Conservation (phyloP, 2,113 vertebrate species). For the Eulemur macaco region DNA sequence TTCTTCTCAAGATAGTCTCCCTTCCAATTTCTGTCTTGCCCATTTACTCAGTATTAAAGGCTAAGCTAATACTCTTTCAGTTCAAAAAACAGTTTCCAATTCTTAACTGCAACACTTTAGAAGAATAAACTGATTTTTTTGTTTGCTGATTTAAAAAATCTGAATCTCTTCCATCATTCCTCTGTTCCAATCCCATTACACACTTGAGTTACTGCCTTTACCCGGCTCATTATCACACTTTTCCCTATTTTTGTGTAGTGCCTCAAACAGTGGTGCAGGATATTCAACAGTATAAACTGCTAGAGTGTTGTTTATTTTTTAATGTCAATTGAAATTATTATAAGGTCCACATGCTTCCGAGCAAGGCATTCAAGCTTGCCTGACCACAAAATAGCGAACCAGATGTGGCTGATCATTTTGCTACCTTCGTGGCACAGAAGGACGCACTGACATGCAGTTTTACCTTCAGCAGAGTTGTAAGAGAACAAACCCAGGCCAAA, state of each 20-base stretch:
- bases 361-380: background rate
- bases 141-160: background rate
- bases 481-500: background rate
- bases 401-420: background rate
- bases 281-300: fast-evolving
- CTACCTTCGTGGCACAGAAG: background rate
- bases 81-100: background rate
- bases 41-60: background rate
- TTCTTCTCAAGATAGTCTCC: background rate
- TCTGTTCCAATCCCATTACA: background rate
- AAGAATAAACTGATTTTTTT: too few relatives aligned
- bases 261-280: background rate
- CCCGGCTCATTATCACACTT: background rate
- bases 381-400: background rate
- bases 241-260: too few relatives aligned
- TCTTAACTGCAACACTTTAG: background rate
- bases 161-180: background rate
- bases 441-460: background rate
- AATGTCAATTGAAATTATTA: fast-evolving
- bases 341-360: background rate
- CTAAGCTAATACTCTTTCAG: background rate
- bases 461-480: background rate
- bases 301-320: fast-evolving
- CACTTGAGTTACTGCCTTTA: background rate
- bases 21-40: background rate